Percentiles rank a stretch among this genome's conserved stretches.
Conservation (phyloP, 2,797 vertebrate species). For the Spheniscus humboldti region DNA sequence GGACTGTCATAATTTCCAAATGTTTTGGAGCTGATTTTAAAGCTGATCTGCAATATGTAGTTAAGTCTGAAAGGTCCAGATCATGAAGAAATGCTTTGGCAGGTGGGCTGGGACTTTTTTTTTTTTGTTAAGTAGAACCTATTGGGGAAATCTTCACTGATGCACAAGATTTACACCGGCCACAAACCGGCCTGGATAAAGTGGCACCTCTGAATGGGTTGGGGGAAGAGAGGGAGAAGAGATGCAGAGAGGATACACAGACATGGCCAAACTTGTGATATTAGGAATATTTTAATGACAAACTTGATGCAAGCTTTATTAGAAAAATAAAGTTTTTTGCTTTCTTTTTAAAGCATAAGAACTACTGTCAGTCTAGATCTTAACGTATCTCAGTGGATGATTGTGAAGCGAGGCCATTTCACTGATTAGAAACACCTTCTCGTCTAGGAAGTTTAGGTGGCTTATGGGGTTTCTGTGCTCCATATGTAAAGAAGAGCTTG, state of each 20-base stretch:
- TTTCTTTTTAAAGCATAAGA: background rate
- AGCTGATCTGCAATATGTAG: background rate
- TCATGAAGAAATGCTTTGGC: background rate
- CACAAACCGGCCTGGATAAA: background rate
- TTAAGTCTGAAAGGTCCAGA: background rate
- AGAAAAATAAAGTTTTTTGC: fast-evolving
- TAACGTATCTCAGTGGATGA: background rate
- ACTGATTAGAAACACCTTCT: background rate
- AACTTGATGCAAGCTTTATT: background rate
- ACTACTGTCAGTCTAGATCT: background rate
- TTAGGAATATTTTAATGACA: background rate
- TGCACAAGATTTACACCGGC: background rate
- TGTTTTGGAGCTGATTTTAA: conserved; percentile 34
- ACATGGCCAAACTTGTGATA: background rate
- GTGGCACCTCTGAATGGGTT: fast-evolving
- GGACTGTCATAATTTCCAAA: conserved; percentile 58
- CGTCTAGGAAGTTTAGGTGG: background rate
- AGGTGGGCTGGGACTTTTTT: background rate
- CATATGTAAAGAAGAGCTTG: background rate
- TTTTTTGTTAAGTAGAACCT: background rate
- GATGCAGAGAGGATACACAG: background rate
- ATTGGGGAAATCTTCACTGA: background rate
- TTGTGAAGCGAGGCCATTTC: background rate
- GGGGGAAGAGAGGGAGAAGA: background rate
- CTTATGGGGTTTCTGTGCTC: background rate